Conservation (phyloP, 2,113 vertebrate genomes). For the Carollia perspicillata region DNA sequence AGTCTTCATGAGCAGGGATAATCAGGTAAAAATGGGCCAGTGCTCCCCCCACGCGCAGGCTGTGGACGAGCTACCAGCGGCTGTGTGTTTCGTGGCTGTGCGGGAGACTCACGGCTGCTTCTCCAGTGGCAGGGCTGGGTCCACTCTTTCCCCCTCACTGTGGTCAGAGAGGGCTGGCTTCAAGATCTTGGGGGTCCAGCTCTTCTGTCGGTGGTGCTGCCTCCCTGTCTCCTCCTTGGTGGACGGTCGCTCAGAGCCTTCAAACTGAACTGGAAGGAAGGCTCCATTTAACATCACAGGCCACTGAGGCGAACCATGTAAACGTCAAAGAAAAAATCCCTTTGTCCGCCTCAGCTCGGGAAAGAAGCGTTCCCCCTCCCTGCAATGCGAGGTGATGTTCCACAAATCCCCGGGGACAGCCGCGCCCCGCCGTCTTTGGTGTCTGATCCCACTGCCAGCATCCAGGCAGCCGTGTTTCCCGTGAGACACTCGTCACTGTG, state of each 20-base stretch:
- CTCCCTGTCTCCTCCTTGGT: constrained; percentile 82
- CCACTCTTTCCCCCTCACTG: constrained; percentile 85
- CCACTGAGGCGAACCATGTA: accelerated
- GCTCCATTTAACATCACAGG: constrained; percentile 7
- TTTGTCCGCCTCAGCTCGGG: not conserved
- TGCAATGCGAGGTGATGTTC: accelerated
- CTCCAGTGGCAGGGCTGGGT: constrained; percentile 89
- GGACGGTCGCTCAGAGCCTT: constrained; percentile 83
- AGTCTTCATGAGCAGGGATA: too few species aligned
- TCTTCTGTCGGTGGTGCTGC: constrained; percentile 90
- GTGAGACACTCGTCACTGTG: not conserved
- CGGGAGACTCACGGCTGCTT: constrained; percentile 89
- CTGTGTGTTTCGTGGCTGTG: accelerated
- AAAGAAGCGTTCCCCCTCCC: not conserved
- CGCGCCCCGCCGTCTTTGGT: not conserved
- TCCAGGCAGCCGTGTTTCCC: accelerated
- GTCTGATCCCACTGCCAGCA: not conserved
- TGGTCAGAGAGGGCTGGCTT: constrained; percentile 77
- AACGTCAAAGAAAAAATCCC: not conserved
- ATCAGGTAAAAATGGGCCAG: not conserved
- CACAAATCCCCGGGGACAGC: not conserved
- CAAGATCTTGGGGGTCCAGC: constrained; percentile 91
- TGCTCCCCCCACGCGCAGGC: accelerated
- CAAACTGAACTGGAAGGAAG: constrained; percentile 90
- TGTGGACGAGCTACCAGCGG: accelerated